Conservation (phyloP, 2,113 vertebrate species). For the pig (Sus scrofa) region T2T-Sscrofa CM000826.6:76873501-76874000, state of each 20-base stretch:
- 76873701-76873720: conserved; percentile 59
- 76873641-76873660: conserved; percentile 65
- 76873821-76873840: no score
- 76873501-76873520: conserved; percentile 53
- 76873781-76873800: conserved; percentile 24
- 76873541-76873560: conserved; percentile 30
- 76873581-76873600: conserved; percentile 63
- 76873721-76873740: conserved; percentile 59
- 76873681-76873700: conserved; percentile 58
- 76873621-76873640: conserved; percentile 77
- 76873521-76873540: neutral
- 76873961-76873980: neutral
- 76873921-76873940: neutral
- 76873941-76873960: neutral
- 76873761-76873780: conserved; percentile 55
- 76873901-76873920: neutral
- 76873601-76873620: conserved; percentile 75
- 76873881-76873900: conserved; percentile 54
- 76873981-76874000: neutral
- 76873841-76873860: conserved; percentile 20
- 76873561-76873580: conserved; percentile 61
- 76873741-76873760: conserved; percentile 13
- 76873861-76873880: neutral
- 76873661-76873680: conserved; percentile 38
- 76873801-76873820: no score